These are phyloP conservation scores for Aphidoletes aphidimyza DNA, from an alignment of 2,888 invertebrate genomes.

Conservation along the genomic window DNA sequence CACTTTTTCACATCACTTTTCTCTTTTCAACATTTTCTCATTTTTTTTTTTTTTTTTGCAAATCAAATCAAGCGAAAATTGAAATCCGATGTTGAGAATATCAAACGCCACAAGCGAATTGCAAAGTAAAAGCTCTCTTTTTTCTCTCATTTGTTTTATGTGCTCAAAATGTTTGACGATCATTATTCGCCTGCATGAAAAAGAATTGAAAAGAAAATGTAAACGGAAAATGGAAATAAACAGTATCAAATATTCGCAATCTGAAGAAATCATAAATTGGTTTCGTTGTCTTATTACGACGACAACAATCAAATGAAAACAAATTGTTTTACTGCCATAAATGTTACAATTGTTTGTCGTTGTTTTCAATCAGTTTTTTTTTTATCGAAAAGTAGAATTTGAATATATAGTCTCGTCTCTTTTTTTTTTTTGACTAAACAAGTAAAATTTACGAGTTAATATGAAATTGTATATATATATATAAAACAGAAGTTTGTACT, in stretches of 20 bases:
- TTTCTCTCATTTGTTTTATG: not conserved
- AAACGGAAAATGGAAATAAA: not conserved
- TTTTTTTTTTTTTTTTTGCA: conserved; percentile 7
- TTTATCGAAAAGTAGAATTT: too few relatives aligned
- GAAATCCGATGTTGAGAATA: not conserved
- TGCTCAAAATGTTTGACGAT: not conserved
- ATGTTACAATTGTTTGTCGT: not conserved
- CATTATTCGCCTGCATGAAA: not conserved
- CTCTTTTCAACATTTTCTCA: too few relatives aligned
- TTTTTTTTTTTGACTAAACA: too few relatives aligned
- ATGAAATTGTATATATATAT: too few relatives aligned
- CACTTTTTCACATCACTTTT: too few relatives aligned
- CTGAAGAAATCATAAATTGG: not conserved
- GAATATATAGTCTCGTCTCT: too few relatives aligned
- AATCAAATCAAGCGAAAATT: not conserved
- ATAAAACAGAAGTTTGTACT: too few relatives aligned
- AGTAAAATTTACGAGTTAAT: too few relatives aligned
- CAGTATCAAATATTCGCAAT: not conserved
- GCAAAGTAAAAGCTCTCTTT: not conserved
- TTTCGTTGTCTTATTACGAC: not conserved
- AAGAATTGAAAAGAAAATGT: not conserved
- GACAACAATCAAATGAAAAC: not conserved
- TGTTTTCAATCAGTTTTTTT: not conserved
- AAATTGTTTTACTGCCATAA: not conserved
- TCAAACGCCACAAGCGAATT: conserved; percentile 10